phyloP scores from a whole-genome alignment of 1,140 invertebrate species.

The Megathymus violae region DNA sequence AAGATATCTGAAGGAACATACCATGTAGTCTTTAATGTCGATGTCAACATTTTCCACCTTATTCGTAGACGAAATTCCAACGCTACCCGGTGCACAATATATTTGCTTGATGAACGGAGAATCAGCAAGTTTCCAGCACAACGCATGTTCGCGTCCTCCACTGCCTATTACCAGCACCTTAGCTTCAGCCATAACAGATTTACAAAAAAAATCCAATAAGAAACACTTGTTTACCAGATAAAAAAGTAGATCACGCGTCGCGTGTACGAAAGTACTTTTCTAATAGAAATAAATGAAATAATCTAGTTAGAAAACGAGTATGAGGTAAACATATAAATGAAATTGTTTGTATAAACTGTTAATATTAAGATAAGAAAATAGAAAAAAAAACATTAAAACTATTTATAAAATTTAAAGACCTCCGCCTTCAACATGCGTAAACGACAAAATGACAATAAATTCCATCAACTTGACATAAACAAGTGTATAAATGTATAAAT shows the following conservation, averaged over 20 bases:
- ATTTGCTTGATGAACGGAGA: conserved; percentile 89
- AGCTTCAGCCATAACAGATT: conserved; percentile 57
- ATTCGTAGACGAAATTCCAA: conserved; percentile 88
- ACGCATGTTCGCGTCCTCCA: conserved; percentile 97
- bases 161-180: conserved; percentile 94
- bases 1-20: conserved; percentile 73
- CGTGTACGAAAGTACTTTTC: background rate
- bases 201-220: conserved; percentile 34
- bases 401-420: conserved; percentile 34
- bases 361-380: conserved; percentile 17
- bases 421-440: conserved; percentile 53
- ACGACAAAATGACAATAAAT: conserved; percentile 60
- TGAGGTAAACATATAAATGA: background rate
- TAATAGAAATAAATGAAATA: background rate
- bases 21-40: conserved; percentile 88
- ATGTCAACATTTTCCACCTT: conserved; percentile 88
- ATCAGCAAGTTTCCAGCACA: conserved; percentile 95
- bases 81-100: conserved; percentile 95
- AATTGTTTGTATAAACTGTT: conserved; percentile 10
- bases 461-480: no score
- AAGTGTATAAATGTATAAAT: no score
- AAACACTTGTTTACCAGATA: conserved; percentile 38
- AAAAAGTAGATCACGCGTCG: background rate
- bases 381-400: conserved; percentile 16
- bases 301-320: no score